Evolutionary conservation across 2,888 invertebrate genomes (phyloP), one percentile per base, ranked within the genome.

Genomic region (Catocala fraxini): DNA sequence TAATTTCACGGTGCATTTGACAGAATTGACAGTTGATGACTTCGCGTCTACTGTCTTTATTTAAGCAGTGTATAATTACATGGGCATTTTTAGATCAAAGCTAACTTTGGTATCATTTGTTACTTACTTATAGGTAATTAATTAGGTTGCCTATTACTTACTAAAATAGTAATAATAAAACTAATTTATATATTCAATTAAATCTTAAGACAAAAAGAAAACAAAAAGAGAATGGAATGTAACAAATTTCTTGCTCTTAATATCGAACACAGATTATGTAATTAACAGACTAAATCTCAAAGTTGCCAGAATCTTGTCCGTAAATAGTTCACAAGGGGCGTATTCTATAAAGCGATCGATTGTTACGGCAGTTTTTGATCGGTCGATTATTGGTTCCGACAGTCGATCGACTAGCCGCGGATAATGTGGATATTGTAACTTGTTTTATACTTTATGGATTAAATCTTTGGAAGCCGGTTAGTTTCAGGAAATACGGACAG

Each of bases 331-430:
- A 52, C 42, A 57, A 57, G 59, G 59, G 62, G 68, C 34, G 52
- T 71, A 70, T 64, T 70, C 57, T 66, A 55, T 61, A 63, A 61
- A 62, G 52, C 48, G 48, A 45, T 56, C 34, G 55, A 56, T 64
- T 49, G 51, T 57, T 59, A 61, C 15, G 43, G 59, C 33, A 54
- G 59, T 66, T 71, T 73, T 65, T 63, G 66, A 71, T 67, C 53
- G 57, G 42, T 65, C 56, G 66, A 63, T 71, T 61, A 65, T 71
- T 63, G 59, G 62, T 51, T 51, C 59, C 54, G 58, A 58, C 55
- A 70, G 53, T 54, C 56, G 52, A 63, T 55, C 59, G 43, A 11
- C 33, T 11, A 48, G 48, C 63, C 59, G 59, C 57, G 61, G 61
- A 68, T 56, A 73, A 51, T 15, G n/a, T 48, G 25, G 41, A 68